Conservation (phyloP, 2,113 vertebrate genomes). For the Chamaetylas fuelleborni region DNA sequence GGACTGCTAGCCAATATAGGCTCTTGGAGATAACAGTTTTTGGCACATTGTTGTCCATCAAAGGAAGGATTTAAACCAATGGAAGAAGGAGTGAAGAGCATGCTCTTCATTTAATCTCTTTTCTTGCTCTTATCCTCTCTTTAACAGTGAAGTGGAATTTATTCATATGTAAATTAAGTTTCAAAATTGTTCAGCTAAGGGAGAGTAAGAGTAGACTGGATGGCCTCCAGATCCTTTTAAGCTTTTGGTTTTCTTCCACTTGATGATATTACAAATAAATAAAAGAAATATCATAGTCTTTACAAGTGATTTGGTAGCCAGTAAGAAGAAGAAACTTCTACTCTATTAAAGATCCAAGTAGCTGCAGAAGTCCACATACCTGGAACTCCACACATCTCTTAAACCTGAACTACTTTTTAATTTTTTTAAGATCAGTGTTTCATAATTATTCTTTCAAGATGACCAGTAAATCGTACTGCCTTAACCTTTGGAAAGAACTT, state of each 20-base stretch:
- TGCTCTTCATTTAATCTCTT: neutral
- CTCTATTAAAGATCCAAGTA: neutral
- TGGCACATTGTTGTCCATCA: rapidly evolving
- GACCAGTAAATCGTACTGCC: neutral
- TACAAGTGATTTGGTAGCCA: neutral
- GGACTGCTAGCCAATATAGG: neutral
- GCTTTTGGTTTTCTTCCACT: neutral
- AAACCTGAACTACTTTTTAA: neutral
- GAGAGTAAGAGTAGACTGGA: neutral
- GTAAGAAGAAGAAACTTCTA: neutral
- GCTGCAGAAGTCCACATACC: rapidly evolving
- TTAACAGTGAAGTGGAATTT: neutral
- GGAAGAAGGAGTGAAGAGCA: neutral
- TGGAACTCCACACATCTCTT: neutral
- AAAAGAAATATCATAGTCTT: neutral
- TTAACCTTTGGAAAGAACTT: neutral
- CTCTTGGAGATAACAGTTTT: neutral
- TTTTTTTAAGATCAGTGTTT: neutral
- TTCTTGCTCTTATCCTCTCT: neutral
- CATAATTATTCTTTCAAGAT: neutral
- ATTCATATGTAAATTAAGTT: neutral
- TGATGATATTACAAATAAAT: neutral
- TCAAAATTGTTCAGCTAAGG: neutral
- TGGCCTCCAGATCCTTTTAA: neutral
- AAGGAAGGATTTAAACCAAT: neutral